A percentile compares a stretch with the other conserved stretches of the same genome.
Conservation (phyloP, 2,888 invertebrate genomes). For the Bombylius discolor region DNA sequence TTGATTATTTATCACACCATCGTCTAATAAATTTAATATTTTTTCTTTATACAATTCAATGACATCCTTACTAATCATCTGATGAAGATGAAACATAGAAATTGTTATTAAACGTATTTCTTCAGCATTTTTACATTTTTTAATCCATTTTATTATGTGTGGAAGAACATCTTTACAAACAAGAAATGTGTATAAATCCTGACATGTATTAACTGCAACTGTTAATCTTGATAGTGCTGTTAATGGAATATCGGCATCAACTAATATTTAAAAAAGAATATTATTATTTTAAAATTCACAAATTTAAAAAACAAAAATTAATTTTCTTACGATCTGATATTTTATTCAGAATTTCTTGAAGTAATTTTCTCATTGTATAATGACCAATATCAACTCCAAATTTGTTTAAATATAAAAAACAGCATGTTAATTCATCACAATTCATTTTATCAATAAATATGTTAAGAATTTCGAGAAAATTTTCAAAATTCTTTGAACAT, state of each 20-base stretch:
- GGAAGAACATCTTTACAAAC: constrained; percentile 33
- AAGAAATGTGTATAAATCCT: constrained; percentile 32
- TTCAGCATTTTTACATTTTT: constrained; percentile 27
- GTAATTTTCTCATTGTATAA: constrained; percentile 27
- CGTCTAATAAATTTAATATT: constrained; percentile 27
- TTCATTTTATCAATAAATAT: constrained; percentile 27
- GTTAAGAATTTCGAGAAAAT: constrained; percentile 21
- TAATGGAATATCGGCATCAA: constrained; percentile 24
- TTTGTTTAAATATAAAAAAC: constrained; percentile 38
- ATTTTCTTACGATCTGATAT: constrained; percentile 20
- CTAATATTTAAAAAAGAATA: constrained; percentile 9
- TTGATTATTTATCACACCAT: constrained; percentile 20
- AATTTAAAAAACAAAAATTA: background rate
- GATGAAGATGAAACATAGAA: constrained; percentile 36
- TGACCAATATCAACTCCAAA: constrained; percentile 33
- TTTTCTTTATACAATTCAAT: constrained; percentile 32
- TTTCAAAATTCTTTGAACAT: constrained; percentile 2
- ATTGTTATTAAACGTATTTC: constrained; percentile 38
- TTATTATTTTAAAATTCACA: background rate
- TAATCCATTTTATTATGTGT: constrained; percentile 27
- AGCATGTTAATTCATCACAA: constrained; percentile 32
- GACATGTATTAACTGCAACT: constrained; percentile 32
- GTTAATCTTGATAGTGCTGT: constrained; percentile 35
- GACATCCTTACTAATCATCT: constrained; percentile 30
- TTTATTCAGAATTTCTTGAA: constrained; percentile 20